Percentiles rank a stretch among this genome's conserved stretches.
phyloP scores from a whole-genome alignment of 2,888 invertebrate genomes.

The Blastobasis adustella region DNA sequence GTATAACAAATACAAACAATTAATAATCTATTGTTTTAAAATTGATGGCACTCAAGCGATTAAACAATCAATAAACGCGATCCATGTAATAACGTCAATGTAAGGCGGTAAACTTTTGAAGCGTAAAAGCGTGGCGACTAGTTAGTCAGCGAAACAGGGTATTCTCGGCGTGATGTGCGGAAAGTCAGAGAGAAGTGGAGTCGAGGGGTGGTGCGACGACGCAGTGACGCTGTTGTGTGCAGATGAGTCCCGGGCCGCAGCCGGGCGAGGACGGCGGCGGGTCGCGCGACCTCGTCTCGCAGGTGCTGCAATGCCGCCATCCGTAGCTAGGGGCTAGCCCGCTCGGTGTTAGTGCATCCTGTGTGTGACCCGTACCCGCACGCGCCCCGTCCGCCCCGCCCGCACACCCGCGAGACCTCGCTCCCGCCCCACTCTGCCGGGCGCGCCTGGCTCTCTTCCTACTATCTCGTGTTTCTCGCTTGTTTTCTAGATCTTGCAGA shows the following conservation, averaged over 20 bases:
- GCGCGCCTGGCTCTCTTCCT: conserved; percentile 77
- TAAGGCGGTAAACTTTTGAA: no score
- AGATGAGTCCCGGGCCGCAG: conserved; percentile 71
- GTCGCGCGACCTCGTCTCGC: conserved; percentile 67
- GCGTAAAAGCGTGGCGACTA: no score
- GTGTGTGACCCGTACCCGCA: conserved; percentile 41
- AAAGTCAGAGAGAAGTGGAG: conserved; percentile 72
- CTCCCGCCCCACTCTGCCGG: conserved; percentile 50
- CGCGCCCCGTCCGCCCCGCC: conserved; percentile 28
- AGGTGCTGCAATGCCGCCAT: conserved; percentile 56
- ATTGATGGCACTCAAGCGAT: no score
- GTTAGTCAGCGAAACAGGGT: no score
- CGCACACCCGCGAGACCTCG: conserved; percentile 52
- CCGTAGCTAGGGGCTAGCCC: conserved; percentile 65
- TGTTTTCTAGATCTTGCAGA: conserved; percentile 98
- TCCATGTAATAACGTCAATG: no score
- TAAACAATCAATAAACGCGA: no score
- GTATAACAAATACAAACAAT: no score
- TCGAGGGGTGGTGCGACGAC: conserved; percentile 56
- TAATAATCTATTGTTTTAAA: no score
- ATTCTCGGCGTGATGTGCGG: conserved; percentile 26
- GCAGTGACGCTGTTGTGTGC: conserved; percentile 70
- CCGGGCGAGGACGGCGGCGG: conserved; percentile 59
- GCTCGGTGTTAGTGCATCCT: conserved; percentile 68
- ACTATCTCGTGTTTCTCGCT: conserved; percentile 92